Evolutionary conservation across 2,888 invertebrate species (phyloP), one percentile per base, ranked within the genome.

Genomic region (Rhodophaea formosa): DNA sequence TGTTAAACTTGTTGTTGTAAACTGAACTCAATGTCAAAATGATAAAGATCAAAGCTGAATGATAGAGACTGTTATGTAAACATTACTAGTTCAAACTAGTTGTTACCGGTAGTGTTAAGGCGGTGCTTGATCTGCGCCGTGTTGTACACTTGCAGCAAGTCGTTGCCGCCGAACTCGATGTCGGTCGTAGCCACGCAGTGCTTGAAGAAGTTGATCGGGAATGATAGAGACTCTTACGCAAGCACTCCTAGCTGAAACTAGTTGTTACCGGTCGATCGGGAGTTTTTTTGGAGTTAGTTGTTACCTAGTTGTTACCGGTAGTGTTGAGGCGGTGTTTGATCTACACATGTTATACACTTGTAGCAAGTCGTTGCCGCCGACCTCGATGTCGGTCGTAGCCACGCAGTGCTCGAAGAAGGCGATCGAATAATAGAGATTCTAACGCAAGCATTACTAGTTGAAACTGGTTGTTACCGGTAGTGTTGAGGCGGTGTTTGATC

Each of bases 121-220:
- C 99, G 93, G 71, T 97, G 96, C 85, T 98, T 99, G 42, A 99
- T 93, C 84, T 99, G 99, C 15, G 96, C 95, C 0, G 96, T 95
- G 76, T 98, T 98, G 84, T 99, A 99, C 46, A 98, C 96, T 86
- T 99, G 98, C 8, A 99, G 86, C 0, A 99, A 88, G 86, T 99
- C 99, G 78, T 97, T 97, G 8, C 99, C 99, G 8, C 98, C 98
- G 76, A 96, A 97, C 82, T 99, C 99, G 0, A 98, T 95, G 72
- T 99, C 98, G 65, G 95, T 96, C 94, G 98, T 95, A 8, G 95
- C 93, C 57, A 96, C 95, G 80, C 98, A 98, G 77, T 98, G 97
- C 81, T 99, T 99, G n/a, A n/a, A n/a, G n/a, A n/a, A n/a, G n/a
- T n/a, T n/a, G n/a, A n/a, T n/a, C n/a, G n/a, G n/a, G n/a, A n/a